Percentiles rank a stretch among this genome's conserved stretches.
phyloP scores from a whole-genome alignment of 2,888 invertebrate genomes.

The Orchesellides sinensis region DNA sequence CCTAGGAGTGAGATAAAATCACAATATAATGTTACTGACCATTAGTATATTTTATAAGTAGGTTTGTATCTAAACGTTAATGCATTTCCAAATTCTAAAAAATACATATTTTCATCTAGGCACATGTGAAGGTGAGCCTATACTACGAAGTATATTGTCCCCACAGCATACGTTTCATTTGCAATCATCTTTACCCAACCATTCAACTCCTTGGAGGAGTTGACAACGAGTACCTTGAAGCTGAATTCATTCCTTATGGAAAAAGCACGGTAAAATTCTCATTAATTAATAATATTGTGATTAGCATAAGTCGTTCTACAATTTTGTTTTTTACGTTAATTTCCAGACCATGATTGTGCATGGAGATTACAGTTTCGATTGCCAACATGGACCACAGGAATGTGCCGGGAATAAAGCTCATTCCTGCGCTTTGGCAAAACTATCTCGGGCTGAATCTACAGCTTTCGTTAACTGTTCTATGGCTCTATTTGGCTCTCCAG shows the following conservation, averaged over 20 bases:
- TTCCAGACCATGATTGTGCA: constrained; percentile 56
- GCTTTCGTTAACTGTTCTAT: constrained; percentile 75
- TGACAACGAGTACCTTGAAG: constrained; percentile 47
- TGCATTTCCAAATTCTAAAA: not conserved
- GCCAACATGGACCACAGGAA: constrained; percentile 76
- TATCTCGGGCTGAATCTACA: constrained; percentile 69
- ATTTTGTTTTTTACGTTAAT: not conserved
- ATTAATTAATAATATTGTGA: not conserved
- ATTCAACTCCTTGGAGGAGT: constrained; percentile 51
- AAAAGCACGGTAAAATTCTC: constrained; percentile 57
- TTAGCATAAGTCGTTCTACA: too few species aligned
- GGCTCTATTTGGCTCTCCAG: constrained; percentile 68
- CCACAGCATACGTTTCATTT: constrained; percentile 65
- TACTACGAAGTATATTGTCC: constrained; percentile 65
- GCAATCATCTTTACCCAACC: constrained; percentile 64
- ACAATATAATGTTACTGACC: not conserved
- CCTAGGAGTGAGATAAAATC: constrained; percentile 8
- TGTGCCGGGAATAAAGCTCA: constrained; percentile 75
- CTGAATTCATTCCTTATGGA: constrained; percentile 66
- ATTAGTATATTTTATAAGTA: not conserved
- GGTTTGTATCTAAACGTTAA: not conserved
- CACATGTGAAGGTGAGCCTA: constrained; percentile 51
- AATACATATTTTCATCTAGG: constrained; percentile 29
- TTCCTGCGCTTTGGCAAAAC: constrained; percentile 74
- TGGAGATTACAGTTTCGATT: constrained; percentile 71